phyloP scores from a whole-genome alignment of 2,797 vertebrate genomes.

The Sebastes minor region DNA sequence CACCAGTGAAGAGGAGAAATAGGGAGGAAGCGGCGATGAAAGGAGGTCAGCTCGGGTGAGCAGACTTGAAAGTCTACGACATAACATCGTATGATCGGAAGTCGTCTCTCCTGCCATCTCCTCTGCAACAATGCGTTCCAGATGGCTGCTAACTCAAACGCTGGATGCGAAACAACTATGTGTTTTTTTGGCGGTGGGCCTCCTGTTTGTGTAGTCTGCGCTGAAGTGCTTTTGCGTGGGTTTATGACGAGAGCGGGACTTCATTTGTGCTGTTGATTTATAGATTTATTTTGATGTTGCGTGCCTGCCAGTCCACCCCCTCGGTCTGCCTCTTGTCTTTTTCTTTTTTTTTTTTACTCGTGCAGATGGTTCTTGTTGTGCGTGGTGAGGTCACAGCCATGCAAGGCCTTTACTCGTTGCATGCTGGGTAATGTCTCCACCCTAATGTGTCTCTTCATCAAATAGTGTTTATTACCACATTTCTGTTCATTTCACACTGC shows the following conservation, averaged over 20 bases:
- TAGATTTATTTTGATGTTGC: slow-evolving; percentile 57
- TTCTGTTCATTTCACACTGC: slow-evolving; percentile 18
- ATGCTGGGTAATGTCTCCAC: slow-evolving; percentile 56
- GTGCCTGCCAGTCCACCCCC: slow-evolving; percentile 10
- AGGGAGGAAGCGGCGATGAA: not conserved
- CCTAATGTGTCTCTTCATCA: slow-evolving; percentile 33
- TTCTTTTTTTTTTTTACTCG: not conserved
- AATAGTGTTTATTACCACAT: slow-evolving; percentile 25
- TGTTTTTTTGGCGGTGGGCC: slow-evolving; percentile 45
- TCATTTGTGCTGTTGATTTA: slow-evolving; percentile 56
- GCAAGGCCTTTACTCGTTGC: slow-evolving; percentile 37
- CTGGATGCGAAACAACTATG: slow-evolving; percentile 53
- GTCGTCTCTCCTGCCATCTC: slow-evolving; percentile 22
- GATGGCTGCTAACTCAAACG: slow-evolving; percentile 51
- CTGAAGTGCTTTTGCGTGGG: slow-evolving; percentile 37
- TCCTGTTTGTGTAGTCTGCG: slow-evolving; percentile 62
- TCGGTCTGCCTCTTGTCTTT: slow-evolving; percentile 15
- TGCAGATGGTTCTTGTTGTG: slow-evolving; percentile 69
- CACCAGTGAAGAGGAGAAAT: not conserved
- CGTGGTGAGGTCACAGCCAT: slow-evolving; percentile 63
- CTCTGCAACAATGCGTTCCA: slow-evolving; percentile 52
- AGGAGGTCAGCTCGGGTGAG: slow-evolving; percentile 35
- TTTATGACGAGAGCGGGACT: slow-evolving; percentile 37
- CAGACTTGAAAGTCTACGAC: slow-evolving; percentile 15
- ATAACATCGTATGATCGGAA: slow-evolving; percentile 14